Base-by-base conservation (phyloP, 2,797 vertebrate species). In the Alfaro cultratus region DNA sequence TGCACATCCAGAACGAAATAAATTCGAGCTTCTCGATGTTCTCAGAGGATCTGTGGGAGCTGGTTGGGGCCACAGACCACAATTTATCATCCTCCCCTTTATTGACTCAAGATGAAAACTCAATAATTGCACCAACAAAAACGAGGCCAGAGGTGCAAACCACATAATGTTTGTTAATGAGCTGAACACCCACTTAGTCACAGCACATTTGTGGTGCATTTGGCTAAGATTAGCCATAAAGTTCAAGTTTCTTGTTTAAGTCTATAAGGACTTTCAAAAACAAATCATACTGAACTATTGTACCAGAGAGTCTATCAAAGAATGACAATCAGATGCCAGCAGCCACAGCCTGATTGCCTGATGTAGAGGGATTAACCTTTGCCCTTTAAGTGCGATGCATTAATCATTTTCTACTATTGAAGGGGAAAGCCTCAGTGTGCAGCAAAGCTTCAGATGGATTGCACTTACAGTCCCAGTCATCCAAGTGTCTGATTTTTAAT, bases 41-140 rank as follows among this genome's bases (percentile, higher is more conserved):
- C 71, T 70, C 15, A 46, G 75, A 2, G 0, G 74, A 77, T 82
- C 79, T 60, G 74, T 87, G 77, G 81, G 49, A 78, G 85, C 82
- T 78, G 60, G 80, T 49, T 79, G 4, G 1, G 62, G 64, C 77
- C 77, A 75, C 73, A 73, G 73, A 80, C 76, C 76, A 29, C 83
- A 64, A 78, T 57, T 70, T 74, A 73, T 85, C 82, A 57, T 85
- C 85, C 84, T 90, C 82, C 91, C 78, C 79, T 86, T 90, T 90
- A 94, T 92, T 92, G 88, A 93, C 85, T 88, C 64, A 31, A 78
- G 76, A 89, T 89, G 83, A 92, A 93, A 91, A 89, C 83, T 83
- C 81, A 86, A 86, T 88, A 84, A 92, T 88, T 79, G 82, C 84
- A 73, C 81, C n/a, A 62, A 80, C 89, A 87, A 81, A 86, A 89